Evolutionary conservation across 2,888 invertebrate species (phyloP).

Genomic region (Arge pagana): DNA sequence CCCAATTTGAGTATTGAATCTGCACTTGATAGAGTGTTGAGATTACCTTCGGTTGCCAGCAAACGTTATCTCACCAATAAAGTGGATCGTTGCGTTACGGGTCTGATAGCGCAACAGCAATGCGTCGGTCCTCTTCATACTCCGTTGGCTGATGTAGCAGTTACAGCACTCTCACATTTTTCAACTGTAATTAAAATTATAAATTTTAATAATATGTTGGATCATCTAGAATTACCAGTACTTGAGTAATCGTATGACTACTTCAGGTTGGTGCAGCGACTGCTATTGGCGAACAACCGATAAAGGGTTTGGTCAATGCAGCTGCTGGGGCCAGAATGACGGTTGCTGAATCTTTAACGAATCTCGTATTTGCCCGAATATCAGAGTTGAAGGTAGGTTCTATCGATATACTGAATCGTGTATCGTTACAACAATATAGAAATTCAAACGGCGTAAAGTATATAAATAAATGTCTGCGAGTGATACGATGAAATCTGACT

Average conservation of each 20-base stretch:
- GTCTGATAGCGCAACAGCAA: conserved; percentile 95
- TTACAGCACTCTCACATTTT: conserved; percentile 85
- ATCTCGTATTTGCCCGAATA: conserved; percentile 79
- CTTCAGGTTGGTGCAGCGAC: conserved; percentile 79
- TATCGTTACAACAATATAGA: too few relatives aligned
- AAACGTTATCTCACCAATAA: conserved; percentile 95
- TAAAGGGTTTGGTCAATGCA: conserved; percentile 85
- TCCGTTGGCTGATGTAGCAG: conserved; percentile 92
- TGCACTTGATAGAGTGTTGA: conserved; percentile 78
- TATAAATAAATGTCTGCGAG: too few relatives aligned
- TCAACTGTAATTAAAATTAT: conserved; percentile 62
- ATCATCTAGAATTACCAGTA: neutral
- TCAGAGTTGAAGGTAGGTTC: conserved; percentile 59
- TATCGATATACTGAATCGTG: too few relatives aligned
- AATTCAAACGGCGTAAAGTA: too few relatives aligned
- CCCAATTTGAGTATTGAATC: conserved; percentile 65
- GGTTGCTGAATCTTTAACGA: conserved; percentile 91
- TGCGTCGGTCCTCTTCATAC: conserved; percentile 97
- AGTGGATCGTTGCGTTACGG: conserved; percentile 94
- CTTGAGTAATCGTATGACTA: conserved; percentile 5
- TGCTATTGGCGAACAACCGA: conserved; percentile 95
- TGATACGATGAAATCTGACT: too few relatives aligned
- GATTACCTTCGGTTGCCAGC: conserved; percentile 89
- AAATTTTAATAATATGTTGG: neutral
- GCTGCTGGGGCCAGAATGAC: conserved; percentile 91